These are phyloP conservation scores for Triplophysa siluroides DNA, from an alignment of 2,113 vertebrate genomes.

Conservation along the genomic window DNA sequence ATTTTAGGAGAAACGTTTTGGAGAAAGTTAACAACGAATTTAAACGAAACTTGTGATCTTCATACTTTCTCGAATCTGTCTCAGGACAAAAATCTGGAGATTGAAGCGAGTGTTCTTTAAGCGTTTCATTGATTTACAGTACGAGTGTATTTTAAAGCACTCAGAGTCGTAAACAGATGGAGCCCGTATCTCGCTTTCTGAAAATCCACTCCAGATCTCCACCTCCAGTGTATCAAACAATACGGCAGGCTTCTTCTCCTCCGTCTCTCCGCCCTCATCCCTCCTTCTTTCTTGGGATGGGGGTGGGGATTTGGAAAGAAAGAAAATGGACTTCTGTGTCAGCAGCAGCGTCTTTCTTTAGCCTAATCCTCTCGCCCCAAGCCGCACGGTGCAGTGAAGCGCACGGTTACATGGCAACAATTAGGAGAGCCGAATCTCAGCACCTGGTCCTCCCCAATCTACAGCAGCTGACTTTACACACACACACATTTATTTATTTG, in stretches of 20 bases:
- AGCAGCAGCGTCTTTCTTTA: constrained; percentile 66
- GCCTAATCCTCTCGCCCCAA: constrained; percentile 72
- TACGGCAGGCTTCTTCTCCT: constrained; percentile 13
- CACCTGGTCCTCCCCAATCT: constrained; percentile 82
- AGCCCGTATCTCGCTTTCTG: constrained; percentile 21
- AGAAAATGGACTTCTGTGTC: constrained; percentile 71
- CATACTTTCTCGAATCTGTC: too few relatives aligned
- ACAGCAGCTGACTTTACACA: constrained; percentile 77
- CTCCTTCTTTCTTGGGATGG: constrained; percentile 33
- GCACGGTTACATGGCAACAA: constrained; percentile 77
- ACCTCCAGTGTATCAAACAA: constrained; percentile 41
- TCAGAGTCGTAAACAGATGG: constrained; percentile 29
- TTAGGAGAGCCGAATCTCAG: constrained; percentile 67
- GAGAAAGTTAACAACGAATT: too few relatives aligned
- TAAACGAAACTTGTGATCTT: too few relatives aligned
- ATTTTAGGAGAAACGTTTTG: too few relatives aligned
- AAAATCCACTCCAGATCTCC: constrained; percentile 38
- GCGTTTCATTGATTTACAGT: neutral
- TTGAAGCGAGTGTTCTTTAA: too few relatives aligned
- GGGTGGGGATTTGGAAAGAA: constrained; percentile 56
- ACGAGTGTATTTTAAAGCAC: constrained; percentile 4
- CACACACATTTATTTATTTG: constrained; percentile 12
- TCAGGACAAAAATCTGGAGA: too few relatives aligned
- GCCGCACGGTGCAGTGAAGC: constrained; percentile 77
- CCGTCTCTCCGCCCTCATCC: constrained; percentile 23